Percentiles rank a stretch among this genome's conserved stretches.
Evolutionary conservation across 2,797 vertebrate genomes (phyloP).

Genomic region (Phataginus tetradactyla): DNA sequence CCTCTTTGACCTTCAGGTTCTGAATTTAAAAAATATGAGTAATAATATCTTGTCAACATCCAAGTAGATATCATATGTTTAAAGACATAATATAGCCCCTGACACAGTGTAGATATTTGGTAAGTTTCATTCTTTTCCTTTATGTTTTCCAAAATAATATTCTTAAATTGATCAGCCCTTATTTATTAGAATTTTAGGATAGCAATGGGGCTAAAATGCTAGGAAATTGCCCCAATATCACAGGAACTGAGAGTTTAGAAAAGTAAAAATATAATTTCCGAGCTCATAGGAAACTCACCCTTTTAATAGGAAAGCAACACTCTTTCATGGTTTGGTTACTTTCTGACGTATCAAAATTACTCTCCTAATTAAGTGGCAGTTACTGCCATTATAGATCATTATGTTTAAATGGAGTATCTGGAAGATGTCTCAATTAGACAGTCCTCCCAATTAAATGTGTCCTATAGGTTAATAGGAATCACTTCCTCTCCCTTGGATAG

Average conservation of each 20-base stretch:
- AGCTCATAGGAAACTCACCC: neutral
- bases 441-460: conserved; percentile 82
- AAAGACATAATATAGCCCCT: neutral
- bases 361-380: conserved; percentile 72
- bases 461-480: conserved; percentile 67
- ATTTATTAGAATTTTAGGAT: neutral
- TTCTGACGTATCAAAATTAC: conserved; percentile 61
- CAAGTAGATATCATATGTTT: neutral
- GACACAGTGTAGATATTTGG: neutral
- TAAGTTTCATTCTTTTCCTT: neutral
- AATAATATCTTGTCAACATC: neutral
- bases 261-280: conserved; percentile 30
- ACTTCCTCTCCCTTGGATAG: conserved; percentile 65
- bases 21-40: neutral
- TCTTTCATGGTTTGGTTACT: conserved; percentile 13
- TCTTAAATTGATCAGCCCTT: neutral
- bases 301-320: neutral
- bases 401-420: conserved; percentile 81
- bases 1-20: neutral
- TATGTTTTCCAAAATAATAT: conserved; percentile 33
- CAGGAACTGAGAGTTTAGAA: neutral
- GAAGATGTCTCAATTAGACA: conserved; percentile 81
- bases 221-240: neutral
- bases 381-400: conserved; percentile 74
- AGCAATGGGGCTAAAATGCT: neutral